Base-by-base conservation (phyloP, 1,140 invertebrate species). In the Hylaeus volcanicus region DNA sequence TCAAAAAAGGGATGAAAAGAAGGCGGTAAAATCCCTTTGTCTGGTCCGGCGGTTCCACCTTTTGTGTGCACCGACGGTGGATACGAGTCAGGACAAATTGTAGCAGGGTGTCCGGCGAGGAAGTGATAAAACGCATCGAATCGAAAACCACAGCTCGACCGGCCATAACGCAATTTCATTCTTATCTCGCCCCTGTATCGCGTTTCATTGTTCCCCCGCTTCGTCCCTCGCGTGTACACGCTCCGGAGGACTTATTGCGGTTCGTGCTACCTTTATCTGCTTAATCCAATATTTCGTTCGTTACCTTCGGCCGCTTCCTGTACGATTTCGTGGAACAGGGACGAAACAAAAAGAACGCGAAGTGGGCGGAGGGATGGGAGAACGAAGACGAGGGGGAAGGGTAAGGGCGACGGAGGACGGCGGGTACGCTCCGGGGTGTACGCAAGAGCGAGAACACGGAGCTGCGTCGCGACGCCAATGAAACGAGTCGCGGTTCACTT, bases 111-210 rank as follows among this genome's bases (percentile, higher is more conserved):
- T 65, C 53, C 72, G 41, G 6, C 51, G 37, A 72, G 65, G 61
- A 74, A 60, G 78, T 74, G 78, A 80, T 80, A 80, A 80, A 80
- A 80, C 72, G 78, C 78, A 74, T 80, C 78, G 78, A 74, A 80
- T 80, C 78, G 78, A 74, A 74, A 80, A 74, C 71, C 78, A 51
- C 78, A 37, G 78, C 72, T 61, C 63, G 78, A 74, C 78, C 53
- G 77, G 63, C 77, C 78, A 80, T 80, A 80, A 80, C 78, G 78
- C 78, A 80, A 80, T 80, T 80, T 74, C 78, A 60, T 80, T 74
- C 78, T 80, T 80, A 80, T 80, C 78, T 80, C 61, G n/a, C n/a
- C 56, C 63, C 45, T 45, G 72, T 79, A 79, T 79, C 76, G 76
- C 70, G 70, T 79, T 79, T 79, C 76, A 73, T 79, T 79, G 76